Percentiles rank a stretch among this genome's conserved stretches.
These are phyloP conservation scores for Spatulosminthurus flaviceps DNA, from an alignment of 2,888 invertebrate species.

Conservation along the genomic window DNA sequence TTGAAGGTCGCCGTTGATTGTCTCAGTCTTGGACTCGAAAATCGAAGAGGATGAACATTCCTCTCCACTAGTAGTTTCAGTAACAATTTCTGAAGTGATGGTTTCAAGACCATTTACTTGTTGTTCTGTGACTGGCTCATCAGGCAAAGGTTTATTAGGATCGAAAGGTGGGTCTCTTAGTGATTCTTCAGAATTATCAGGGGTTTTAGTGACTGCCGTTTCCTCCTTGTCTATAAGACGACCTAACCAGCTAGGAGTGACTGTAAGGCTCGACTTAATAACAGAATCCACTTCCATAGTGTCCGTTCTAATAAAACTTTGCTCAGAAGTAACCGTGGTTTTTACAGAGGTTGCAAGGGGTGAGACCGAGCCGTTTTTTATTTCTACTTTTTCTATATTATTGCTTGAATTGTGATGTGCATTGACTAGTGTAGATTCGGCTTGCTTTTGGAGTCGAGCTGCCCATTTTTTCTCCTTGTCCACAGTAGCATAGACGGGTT, in stretches of 20 bases:
- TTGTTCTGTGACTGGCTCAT: too few species aligned
- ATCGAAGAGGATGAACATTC: too few species aligned
- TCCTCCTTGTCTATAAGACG: neutral
- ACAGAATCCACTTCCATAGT: neutral
- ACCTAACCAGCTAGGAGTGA: constrained; percentile 28
- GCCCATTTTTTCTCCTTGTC: constrained; percentile 63
- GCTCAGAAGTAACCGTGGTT: neutral
- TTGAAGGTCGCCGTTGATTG: too few species aligned
- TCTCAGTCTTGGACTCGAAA: too few species aligned
- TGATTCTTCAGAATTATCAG: too few species aligned
- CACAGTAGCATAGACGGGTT: constrained; percentile 59
- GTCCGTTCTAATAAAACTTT: too few species aligned
- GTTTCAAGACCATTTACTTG: too few species aligned
- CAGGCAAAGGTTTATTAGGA: too few species aligned
- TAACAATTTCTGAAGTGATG: too few species aligned
- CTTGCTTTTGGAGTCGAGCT: constrained; percentile 52
- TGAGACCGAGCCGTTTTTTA: neutral
- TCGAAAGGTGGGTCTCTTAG: too few species aligned
- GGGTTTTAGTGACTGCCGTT: neutral
- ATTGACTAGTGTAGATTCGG: neutral
- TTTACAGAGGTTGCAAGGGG: neutral
- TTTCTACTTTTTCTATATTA: neutral
- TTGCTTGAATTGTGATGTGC: neutral
- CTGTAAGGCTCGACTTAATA: constrained; percentile 20
- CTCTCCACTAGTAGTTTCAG: too few species aligned